Conservation (phyloP, 1,140 invertebrate genomes). For the Aphis gossypii region DNA sequence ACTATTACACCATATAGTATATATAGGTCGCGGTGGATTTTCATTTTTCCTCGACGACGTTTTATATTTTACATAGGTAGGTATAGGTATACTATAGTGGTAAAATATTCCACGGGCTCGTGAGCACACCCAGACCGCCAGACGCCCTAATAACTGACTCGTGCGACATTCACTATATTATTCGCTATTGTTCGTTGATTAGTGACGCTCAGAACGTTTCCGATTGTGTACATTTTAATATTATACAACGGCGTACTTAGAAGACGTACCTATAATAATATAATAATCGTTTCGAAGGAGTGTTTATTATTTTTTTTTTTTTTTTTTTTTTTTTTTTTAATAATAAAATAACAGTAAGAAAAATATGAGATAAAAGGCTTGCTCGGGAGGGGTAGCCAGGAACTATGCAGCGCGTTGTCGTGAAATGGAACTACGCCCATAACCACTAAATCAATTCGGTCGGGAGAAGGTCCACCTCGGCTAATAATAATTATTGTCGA, state of each 20-base stretch:
- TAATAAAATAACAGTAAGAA: constrained; percentile 24
- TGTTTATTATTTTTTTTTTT: constrained; percentile 10
- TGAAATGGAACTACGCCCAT: constrained; percentile 57
- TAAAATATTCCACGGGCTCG: constrained; percentile 42
- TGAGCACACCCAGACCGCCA: background rate
- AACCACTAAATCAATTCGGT: constrained; percentile 54
- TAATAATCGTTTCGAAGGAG: constrained; percentile 38
- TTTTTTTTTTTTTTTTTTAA: constrained; percentile 20
- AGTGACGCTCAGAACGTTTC: constrained; percentile 54
- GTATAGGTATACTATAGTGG: background rate
- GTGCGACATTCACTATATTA: constrained; percentile 54
- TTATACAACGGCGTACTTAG: background rate
- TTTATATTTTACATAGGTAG: background rate
- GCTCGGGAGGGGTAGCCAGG: background rate
- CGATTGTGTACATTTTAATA: constrained; percentile 39
- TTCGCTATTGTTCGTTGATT: constrained; percentile 56
- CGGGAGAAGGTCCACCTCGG: constrained; percentile 3
- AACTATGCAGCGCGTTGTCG: background rate
- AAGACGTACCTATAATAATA: background rate
- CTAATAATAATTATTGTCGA: constrained; percentile 50
- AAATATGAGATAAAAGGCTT: background rate
- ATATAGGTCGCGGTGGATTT: constrained; percentile 1
- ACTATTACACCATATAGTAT: too few relatives aligned
- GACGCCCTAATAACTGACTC: constrained; percentile 45
- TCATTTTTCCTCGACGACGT: constrained; percentile 18